Percentiles rank a stretch among this genome's conserved stretches.
Conservation (phyloP, 2,113 vertebrate genomes). For the Stegostoma tigrinum region DNA sequence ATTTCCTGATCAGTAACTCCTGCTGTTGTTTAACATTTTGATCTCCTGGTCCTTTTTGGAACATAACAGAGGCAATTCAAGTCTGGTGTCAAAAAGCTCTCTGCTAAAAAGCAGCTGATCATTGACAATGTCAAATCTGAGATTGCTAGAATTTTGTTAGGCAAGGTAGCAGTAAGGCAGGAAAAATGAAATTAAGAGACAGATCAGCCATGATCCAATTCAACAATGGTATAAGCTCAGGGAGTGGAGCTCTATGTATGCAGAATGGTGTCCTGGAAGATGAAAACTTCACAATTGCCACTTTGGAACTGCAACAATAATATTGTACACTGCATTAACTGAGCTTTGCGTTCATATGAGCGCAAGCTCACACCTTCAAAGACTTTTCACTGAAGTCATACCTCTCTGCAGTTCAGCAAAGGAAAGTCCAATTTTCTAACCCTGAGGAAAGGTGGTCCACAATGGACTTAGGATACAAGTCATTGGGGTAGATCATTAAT, state of each 20-base stretch:
- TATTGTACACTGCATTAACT: not conserved
- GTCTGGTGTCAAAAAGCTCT: too few relatives aligned
- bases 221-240: not conserved
- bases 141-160: too few relatives aligned
- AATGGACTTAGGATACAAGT: not conserved
- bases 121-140: not conserved
- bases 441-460: not conserved
- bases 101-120: not conserved
- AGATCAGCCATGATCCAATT: not conserved
- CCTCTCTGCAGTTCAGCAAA: not conserved
- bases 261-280: too few relatives aligned
- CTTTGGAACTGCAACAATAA: not conserved
- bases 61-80: too few relatives aligned
- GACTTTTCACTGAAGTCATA: not conserved
- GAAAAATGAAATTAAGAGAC: too few relatives aligned
- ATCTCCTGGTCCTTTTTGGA: too few relatives aligned
- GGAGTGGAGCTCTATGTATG: not conserved
- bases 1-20: too few relatives aligned
- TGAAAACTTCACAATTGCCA: not conserved
- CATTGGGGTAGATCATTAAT: not conserved
- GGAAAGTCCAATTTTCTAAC: not conserved
- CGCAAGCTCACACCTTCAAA: not conserved
- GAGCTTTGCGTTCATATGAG: not conserved
- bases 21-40: too few relatives aligned
- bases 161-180: not conserved